Evolutionary conservation across 2,797 vertebrate species (phyloP), one percentile per base, ranked within the genome.

Genomic region (Diceros bicornis): DNA sequence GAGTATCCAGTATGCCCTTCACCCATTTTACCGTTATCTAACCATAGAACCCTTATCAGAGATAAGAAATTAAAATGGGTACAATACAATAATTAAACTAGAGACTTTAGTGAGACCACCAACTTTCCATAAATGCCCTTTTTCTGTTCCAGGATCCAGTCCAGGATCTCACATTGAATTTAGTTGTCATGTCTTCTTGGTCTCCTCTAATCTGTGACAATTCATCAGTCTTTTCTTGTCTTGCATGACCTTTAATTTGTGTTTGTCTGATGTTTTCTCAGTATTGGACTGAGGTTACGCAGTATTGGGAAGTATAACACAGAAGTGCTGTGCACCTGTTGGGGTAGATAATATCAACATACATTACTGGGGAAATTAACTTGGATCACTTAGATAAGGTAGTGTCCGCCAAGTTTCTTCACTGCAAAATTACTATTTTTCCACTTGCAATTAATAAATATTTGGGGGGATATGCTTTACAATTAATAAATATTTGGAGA

Each of bases 231-330:
- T 89, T 79, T 78, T 52, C 75, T 89, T 94, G 11, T 75, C 84
- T 94, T 96, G 94, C 11, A 57, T 69, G 87, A 97, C 55, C 92
- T 97, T 87, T 50, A 72, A 34, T 82, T 88, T 91, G 27, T n/a
- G 41, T 72, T 85, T 89, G 44, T 52, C 20, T 94, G 23, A 50
- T 71, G 14, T 87, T 95, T 81, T 75, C 50, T 91, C 52, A 37
- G 93, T 75, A 94, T 88, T 87, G 94, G 86, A 64, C 55, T 79
- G 44, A 97, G 10, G 59, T 89, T 83, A 66, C 13, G 17, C 23
- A 27, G 17, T 82, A 50, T 41, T 37, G 57, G 50, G 37, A 89
- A 89, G 69, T 77, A 83, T 92, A 68, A 69, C 34, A 86, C 1
- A 47, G 34, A 88, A 16, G 21, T 71, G 29, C 57, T 34, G 14